These are phyloP conservation scores for Nephrotoma flavescens DNA, from an alignment of 2,888 invertebrate species.

Conservation along the genomic window DNA sequence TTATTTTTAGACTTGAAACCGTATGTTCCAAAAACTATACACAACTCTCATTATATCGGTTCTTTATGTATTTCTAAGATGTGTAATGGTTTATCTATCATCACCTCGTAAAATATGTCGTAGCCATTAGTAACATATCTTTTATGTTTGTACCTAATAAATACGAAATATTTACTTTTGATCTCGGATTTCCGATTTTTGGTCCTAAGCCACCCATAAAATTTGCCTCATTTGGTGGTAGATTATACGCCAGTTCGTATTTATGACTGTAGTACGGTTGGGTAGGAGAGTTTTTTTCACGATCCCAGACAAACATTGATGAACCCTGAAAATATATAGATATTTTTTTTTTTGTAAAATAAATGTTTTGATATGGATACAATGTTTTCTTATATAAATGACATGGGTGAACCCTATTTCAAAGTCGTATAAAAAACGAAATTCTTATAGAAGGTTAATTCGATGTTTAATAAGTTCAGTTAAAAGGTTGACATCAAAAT, in stretches of 20 bases:
- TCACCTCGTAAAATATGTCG: no score
- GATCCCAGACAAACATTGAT: conserved; percentile 2
- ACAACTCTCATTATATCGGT: no score
- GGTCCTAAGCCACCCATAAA: conserved; percentile 10
- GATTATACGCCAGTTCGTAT: conserved; percentile 8
- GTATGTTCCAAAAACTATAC: background rate
- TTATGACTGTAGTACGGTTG: conserved; percentile 7
- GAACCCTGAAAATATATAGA: background rate
- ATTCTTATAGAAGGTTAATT: no score
- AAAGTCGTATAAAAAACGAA: no score
- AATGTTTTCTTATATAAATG: background rate
- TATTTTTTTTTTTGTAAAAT: background rate
- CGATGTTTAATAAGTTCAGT: no score
- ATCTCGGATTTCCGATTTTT: conserved; percentile 5
- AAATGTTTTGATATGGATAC: no score
- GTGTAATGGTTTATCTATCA: no score
- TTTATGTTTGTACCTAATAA: background rate
- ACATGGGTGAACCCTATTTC: background rate
- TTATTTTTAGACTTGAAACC: background rate
- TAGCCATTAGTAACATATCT: no score
- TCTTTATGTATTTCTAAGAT: no score
- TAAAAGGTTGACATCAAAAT: no score
- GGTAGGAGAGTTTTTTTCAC: background rate
- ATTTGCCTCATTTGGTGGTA: conserved; percentile 10
- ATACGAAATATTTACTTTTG: conserved; percentile 5